phyloP scores from a whole-genome alignment of 2,113 vertebrate genomes.

The Chiloscyllium plagiosum region DNA sequence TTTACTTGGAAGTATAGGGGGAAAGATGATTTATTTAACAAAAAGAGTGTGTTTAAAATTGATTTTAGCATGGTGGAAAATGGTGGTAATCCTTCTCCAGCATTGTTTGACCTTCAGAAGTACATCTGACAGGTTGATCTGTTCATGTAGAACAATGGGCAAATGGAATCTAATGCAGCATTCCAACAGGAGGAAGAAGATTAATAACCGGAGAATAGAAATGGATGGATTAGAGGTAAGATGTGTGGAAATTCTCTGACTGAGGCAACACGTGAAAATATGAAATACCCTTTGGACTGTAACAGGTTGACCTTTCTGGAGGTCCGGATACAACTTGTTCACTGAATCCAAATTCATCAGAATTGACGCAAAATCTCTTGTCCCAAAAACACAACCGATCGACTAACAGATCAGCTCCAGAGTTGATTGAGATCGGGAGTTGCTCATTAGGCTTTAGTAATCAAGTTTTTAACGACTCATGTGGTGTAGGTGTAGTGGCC shows the following conservation, averaged over 20 bases:
- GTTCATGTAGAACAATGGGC: not conserved
- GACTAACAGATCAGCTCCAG: not conserved
- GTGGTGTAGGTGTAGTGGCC: no score
- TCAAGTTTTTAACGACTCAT: no score
- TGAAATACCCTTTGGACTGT: not conserved
- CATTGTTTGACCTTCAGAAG: not conserved
- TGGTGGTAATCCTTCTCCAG: not conserved
- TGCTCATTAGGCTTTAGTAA: no score
- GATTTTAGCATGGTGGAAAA: not conserved
- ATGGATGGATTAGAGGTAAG: not conserved
- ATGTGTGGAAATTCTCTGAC: not conserved
- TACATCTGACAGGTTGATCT: not conserved
- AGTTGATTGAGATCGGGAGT: no score
- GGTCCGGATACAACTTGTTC: not conserved
- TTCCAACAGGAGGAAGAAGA: not conserved
- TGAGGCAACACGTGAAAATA: not conserved
- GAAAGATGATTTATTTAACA: not conserved
- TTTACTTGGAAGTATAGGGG: not conserved
- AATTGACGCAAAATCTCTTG: not conserved
- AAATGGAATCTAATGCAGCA: not conserved
- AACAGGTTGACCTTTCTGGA: not conserved
- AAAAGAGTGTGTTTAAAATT: not conserved
- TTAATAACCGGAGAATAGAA: not conserved
- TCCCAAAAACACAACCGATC: not conserved
- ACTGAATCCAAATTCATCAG: not conserved